These are phyloP conservation scores for Phenganax subtilis DNA, from an alignment of 92 coral and sea anemone species.

Conservation along the genomic window DNA sequence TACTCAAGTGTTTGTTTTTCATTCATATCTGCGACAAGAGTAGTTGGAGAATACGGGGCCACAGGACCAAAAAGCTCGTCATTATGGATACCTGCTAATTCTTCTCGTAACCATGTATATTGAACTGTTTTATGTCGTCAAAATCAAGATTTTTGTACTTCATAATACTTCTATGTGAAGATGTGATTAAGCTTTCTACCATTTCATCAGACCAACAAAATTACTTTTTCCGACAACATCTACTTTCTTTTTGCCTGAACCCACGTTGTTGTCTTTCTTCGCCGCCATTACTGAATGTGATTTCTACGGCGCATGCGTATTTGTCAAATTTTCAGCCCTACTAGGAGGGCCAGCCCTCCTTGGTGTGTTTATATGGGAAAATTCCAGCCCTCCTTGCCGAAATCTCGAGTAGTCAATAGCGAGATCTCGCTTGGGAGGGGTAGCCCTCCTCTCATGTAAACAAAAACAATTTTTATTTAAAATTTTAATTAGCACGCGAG, in stretches of 20 bases:
- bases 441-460: too few relatives aligned
- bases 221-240: not conserved
- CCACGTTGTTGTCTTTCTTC: not conserved
- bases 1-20: not conserved
- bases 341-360: conserved; percentile 30
- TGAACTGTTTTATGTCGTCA: not conserved
- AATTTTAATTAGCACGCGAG: too few relatives aligned
- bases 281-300: not conserved
- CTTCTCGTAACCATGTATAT: not conserved
- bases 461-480: too few relatives aligned
- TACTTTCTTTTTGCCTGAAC: not conserved
- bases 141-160: not conserved
- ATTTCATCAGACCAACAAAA: not conserved
- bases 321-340: conserved; percentile 26
- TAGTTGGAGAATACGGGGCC: too few relatives aligned
- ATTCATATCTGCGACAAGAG: too few relatives aligned
- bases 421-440: too few relatives aligned
- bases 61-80: too few relatives aligned
- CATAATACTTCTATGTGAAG: not conserved
- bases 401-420: conserved; percentile 24
- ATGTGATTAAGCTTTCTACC: not conserved
- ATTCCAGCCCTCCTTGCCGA: not conserved
- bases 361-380: conserved; percentile 18
- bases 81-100: too few relatives aligned
- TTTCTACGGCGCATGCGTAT: conserved; percentile 20